A percentile compares a stretch with the other conserved stretches of the same genome.
These are phyloP conservation scores for Diogma glabrata DNA, from an alignment of 2,888 invertebrate species.

Conservation along the genomic window DNA sequence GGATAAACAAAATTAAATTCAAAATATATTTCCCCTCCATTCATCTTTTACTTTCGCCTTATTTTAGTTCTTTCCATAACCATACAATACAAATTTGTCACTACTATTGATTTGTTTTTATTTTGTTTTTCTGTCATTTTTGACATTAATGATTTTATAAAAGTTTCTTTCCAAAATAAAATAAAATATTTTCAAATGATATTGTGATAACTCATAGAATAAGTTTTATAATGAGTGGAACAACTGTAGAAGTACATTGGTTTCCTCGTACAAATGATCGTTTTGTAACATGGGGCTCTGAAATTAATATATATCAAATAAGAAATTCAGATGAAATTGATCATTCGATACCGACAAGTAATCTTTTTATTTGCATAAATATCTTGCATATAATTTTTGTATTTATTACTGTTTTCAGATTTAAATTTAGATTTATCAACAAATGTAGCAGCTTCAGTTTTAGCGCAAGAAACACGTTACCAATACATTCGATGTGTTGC, in stretches of 20 bases:
- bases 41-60: too few relatives aligned
- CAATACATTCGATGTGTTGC: constrained; percentile 78
- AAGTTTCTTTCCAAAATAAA: too few relatives aligned
- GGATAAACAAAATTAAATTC: too few relatives aligned
- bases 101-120: too few relatives aligned
- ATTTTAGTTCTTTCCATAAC: too few relatives aligned
- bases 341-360: constrained; percentile 12
- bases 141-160: too few relatives aligned
- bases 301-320: constrained; percentile 77
- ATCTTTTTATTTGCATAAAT: constrained; percentile 9
- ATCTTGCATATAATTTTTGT: too few relatives aligned
- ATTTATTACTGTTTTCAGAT: constrained; percentile 22
- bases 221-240: constrained; percentile 45
- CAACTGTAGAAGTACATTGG: constrained; percentile 74
- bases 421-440: constrained; percentile 28
- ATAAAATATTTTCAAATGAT: too few relatives aligned
- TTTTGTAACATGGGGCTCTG: constrained; percentile 84
- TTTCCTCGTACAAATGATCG: constrained; percentile 67
- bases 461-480: constrained; percentile 39
- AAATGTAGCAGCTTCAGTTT: constrained; percentile 22
- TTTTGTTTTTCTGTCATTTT: too few relatives aligned
- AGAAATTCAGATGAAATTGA: constrained; percentile 46
- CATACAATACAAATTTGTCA: too few relatives aligned
- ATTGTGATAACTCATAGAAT: too few relatives aligned
- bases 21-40: too few relatives aligned